Percentiles rank a stretch among this genome's conserved stretches.
phyloP scores from a whole-genome alignment of 2,888 invertebrate species.

The Tridacna gigas region DNA sequence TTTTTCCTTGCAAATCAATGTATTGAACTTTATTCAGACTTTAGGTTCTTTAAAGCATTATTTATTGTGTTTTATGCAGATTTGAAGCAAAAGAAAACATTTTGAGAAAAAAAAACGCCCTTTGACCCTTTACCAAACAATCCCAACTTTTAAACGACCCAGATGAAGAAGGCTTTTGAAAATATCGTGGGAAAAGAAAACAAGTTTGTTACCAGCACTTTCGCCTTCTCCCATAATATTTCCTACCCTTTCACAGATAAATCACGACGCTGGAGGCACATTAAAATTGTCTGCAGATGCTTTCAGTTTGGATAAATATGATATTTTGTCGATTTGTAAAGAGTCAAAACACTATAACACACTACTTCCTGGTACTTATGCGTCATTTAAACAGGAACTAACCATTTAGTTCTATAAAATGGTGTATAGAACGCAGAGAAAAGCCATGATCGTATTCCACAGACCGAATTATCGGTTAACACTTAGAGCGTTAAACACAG shows the following conservation, averaged over 20 bases:
- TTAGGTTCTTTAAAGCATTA: not conserved
- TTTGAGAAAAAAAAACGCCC: not conserved
- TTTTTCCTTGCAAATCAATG: too few relatives aligned
- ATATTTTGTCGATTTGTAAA: too few relatives aligned
- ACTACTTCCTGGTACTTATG: not conserved
- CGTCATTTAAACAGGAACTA: slow-evolving; percentile 3
- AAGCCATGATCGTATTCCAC: not conserved
- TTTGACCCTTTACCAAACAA: not conserved
- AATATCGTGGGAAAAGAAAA: not conserved
- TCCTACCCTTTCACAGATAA: not conserved
- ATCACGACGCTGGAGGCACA: not conserved
- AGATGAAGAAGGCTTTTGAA: not conserved
- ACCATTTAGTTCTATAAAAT: slow-evolving; percentile 2
- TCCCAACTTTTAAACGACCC: not conserved
- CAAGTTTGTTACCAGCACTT: not conserved
- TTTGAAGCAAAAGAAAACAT: not conserved
- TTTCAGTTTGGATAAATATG: too few relatives aligned
- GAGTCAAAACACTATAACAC: not conserved
- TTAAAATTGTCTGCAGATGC: not conserved
- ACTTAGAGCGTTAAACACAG: too few relatives aligned
- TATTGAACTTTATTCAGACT: too few relatives aligned
- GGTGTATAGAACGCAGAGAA: not conserved
- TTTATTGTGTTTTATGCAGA: not conserved
- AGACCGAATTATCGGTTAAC: slow-evolving; percentile 15
- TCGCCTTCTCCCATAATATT: not conserved